phyloP scores from a whole-genome alignment of 2,888 invertebrate species.

The Therioaphis trifolii region DNA sequence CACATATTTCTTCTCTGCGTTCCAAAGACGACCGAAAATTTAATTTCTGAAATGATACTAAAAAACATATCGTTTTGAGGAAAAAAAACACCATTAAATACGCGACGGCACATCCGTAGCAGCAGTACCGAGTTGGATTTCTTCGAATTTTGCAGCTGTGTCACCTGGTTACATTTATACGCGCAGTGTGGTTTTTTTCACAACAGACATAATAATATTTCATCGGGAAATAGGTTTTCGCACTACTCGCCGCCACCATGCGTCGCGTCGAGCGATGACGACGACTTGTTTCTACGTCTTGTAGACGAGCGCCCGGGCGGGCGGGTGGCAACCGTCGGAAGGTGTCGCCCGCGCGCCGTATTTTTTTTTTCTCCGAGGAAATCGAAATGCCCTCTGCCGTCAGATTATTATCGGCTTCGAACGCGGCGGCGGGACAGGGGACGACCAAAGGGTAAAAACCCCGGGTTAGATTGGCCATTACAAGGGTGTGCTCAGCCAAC shows the following conservation, averaged over 20 bases:
- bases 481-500: constrained; percentile 54
- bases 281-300: background rate
- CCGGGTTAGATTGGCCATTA: constrained; percentile 60
- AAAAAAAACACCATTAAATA: background rate
- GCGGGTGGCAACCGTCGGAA: background rate
- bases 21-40: background rate
- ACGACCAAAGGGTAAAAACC: constrained; percentile 54
- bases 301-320: too few relatives aligned
- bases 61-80: background rate
- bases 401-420: constrained; percentile 33
- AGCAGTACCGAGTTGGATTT: background rate
- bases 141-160: background rate
- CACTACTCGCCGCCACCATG: background rate
- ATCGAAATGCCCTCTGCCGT: constrained; percentile 48
- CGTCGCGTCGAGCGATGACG: background rate
- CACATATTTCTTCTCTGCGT: too few relatives aligned
- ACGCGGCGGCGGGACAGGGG: background rate
- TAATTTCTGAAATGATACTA: background rate
- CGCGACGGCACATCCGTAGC: background rate
- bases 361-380: constrained; percentile 32
- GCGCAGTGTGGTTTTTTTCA: background rate
- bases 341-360: background rate
- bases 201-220: constrained; percentile 50
- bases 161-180: constrained; percentile 47
- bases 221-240: constrained; percentile 47